These are phyloP conservation scores for Aurelia coerulea DNA, from an alignment of 30 jellyfish, hydroid and myxozoan species.

Conservation along the genomic window DNA sequence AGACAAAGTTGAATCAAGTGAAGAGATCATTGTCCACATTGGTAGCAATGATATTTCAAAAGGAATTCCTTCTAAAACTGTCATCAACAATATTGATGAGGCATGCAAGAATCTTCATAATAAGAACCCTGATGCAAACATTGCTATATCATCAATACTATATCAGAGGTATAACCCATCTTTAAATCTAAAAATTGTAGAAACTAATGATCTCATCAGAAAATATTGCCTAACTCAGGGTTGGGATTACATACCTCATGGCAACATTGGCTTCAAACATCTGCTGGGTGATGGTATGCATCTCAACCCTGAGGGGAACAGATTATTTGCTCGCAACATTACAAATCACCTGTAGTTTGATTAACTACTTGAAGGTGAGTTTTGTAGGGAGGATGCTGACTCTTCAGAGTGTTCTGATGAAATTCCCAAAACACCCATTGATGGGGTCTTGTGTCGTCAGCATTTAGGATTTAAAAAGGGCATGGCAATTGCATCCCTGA, in stretches of 20 bases:
- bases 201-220: constrained; percentile 3
- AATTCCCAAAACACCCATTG: too few species aligned
- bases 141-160: constrained; percentile 1
- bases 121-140: constrained; percentile 2
- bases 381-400: neutral
- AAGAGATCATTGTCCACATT: constrained; percentile 21
- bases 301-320: constrained; percentile 31
- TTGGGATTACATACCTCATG: constrained; percentile 7
- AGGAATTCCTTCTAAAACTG: constrained; percentile 29
- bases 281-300: constrained; percentile 10
- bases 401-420: neutral
- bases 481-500: too few species aligned
- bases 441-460: constrained; percentile 20
- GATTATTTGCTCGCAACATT: constrained; percentile 7
- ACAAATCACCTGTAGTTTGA: neutral
- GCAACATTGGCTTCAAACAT: constrained; percentile 30
- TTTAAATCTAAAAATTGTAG: constrained; percentile 8
- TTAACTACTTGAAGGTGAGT: neutral
- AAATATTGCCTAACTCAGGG: constrained; percentile 6
- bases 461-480: constrained; percentile 21
- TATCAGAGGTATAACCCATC: constrained; percentile 8
- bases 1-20: neutral
- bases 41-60: constrained; percentile 29
- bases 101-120: neutral
- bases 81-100: neutral